Percentiles rank a stretch among this genome's conserved stretches.
These are phyloP conservation scores for Myopa tessellatipennis DNA, from an alignment of 2,888 invertebrate genomes.

Conservation along the genomic window DNA sequence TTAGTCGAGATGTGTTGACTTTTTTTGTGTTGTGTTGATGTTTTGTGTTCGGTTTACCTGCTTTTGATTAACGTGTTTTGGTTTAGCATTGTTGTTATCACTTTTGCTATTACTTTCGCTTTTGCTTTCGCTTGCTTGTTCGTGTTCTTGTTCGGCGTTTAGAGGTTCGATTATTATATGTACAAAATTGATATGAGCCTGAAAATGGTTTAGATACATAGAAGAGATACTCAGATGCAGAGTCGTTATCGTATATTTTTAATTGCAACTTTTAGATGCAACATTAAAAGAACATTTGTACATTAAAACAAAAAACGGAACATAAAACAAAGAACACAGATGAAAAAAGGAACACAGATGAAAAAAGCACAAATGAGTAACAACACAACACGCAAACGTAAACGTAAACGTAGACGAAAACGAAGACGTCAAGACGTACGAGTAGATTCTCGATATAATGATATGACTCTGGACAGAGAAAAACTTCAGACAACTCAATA, in stretches of 20 bases:
- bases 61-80: constrained; percentile 35
- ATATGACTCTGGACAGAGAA: constrained; percentile 36
- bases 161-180: constrained; percentile 64
- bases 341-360: neutral
- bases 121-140: constrained; percentile 5
- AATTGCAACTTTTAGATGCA: neutral
- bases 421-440: constrained; percentile 14
- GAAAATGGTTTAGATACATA: constrained; percentile 54
- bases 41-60: constrained; percentile 7
- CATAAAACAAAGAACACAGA: neutral
- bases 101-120: constrained; percentile 1
- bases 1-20: too few relatives aligned
- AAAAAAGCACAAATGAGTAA: constrained; percentile 1
- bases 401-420: neutral
- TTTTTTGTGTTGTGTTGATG: too few relatives aligned
- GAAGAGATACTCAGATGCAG: constrained; percentile 16
- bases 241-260: neutral
- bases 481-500: constrained; percentile 4
- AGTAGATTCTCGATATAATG: constrained; percentile 28
- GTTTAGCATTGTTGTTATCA: constrained; percentile 38
- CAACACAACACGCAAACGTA: constrained; percentile 22
- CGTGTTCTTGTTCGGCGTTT: constrained; percentile 33
- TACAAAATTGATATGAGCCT: constrained; percentile 66
- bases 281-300: neutral
- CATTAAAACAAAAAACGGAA: neutral